phyloP scores from a whole-genome alignment of 2,888 invertebrate genomes.

The Ochropleura leucogaster region DNA sequence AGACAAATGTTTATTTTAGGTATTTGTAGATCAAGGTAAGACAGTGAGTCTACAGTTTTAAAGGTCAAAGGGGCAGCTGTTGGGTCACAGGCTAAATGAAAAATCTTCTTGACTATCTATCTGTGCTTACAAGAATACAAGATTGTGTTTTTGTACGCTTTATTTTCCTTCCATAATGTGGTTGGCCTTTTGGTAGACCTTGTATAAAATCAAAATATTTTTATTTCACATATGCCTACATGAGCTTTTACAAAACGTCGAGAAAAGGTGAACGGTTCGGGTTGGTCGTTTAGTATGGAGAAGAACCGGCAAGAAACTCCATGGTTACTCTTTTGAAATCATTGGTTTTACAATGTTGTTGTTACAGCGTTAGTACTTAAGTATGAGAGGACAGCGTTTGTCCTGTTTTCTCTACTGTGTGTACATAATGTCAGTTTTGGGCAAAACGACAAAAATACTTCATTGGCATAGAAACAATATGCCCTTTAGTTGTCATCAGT shows the following conservation, averaged over 20 bases:
- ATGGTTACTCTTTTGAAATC: too few species aligned
- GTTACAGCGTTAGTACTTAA: too few species aligned
- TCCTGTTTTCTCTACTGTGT: too few species aligned
- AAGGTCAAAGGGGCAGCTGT: slow-evolving; percentile 43
- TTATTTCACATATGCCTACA: too few species aligned
- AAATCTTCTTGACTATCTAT: slow-evolving; percentile 18
- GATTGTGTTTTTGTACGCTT: background rate
- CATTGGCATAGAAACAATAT: background rate
- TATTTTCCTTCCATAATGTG: background rate
- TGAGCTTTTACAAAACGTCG: too few species aligned
- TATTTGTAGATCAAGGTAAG: slow-evolving; percentile 19
- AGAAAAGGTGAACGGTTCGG: too few species aligned
- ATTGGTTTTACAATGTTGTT: too few species aligned
- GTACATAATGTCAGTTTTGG: background rate
- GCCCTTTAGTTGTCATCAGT: slow-evolving; percentile 4
- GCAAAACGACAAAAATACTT: slow-evolving; percentile 12
- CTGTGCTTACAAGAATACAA: background rate
- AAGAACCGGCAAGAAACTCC: too few species aligned
- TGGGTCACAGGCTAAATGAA: slow-evolving; percentile 26
- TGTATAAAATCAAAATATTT: background rate
- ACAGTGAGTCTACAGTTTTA: slow-evolving; percentile 13
- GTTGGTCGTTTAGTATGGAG: too few species aligned
- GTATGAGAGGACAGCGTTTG: too few species aligned
- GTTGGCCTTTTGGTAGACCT: background rate
- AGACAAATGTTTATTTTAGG: slow-evolving; percentile 35